These are phyloP conservation scores for Australoheros facetus DNA, from an alignment of 2,797 vertebrate genomes.

Conservation along the genomic window DNA sequence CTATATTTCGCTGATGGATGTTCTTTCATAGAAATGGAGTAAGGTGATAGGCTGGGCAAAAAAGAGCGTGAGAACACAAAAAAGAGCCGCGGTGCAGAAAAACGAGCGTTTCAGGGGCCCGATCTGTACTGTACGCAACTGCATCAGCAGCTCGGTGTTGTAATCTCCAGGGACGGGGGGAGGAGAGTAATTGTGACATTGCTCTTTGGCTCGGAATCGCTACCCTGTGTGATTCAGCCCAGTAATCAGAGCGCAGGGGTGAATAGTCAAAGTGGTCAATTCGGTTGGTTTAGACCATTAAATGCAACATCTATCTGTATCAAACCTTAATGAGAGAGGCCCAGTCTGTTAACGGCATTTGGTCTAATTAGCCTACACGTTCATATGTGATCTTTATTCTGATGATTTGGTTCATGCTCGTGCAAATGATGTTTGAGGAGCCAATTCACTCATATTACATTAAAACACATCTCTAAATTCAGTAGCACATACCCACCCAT, in stretches of 20 bases:
- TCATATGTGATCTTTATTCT: not conserved
- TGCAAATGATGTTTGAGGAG: not conserved
- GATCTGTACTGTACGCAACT: conserved; percentile 52
- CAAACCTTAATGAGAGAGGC: conserved; percentile 20
- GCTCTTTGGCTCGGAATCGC: conserved; percentile 66
- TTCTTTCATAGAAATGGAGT: conserved; percentile 69
- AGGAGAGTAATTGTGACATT: conserved; percentile 72
- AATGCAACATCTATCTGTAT: conserved; percentile 18
- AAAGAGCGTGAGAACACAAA: conserved; percentile 72
- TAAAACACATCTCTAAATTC: not conserved
- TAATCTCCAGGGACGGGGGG: conserved; percentile 53
- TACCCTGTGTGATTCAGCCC: conserved; percentile 59
- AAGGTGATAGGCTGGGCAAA: conserved; percentile 69
- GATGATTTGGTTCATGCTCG: not conserved
- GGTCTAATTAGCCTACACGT: not conserved
- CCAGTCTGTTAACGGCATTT: not conserved
- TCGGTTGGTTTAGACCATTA: conserved; percentile 45
- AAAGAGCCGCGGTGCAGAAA: conserved; percentile 71
- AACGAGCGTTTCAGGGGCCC: conserved; percentile 55
- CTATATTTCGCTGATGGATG: conserved; percentile 83
- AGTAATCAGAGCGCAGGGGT: conserved; percentile 58
- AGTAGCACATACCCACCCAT: not conserved
- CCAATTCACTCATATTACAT: not conserved
- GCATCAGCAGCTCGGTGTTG: conserved; percentile 73
- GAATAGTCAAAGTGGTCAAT: conserved; percentile 55